A percentile compares a stretch with the other conserved stretches of the same genome.
Conservation (phyloP, 2,797 vertebrate species). For the Bradypus variegatus region DNA sequence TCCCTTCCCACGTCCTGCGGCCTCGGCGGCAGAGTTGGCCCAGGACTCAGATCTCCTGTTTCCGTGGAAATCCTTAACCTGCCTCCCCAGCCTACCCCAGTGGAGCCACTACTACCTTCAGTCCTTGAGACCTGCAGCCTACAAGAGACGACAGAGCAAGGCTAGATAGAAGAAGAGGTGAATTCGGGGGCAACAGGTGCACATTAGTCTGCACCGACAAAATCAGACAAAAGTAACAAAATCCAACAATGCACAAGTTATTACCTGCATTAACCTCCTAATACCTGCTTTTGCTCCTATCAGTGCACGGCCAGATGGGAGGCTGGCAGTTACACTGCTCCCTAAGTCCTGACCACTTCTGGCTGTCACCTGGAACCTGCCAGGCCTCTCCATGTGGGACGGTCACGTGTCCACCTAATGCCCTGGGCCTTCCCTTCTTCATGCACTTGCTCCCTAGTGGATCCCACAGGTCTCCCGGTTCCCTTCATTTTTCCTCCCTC, state of each 20-base stretch:
- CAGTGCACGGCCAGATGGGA: accelerated
- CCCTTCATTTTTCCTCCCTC: neutral
- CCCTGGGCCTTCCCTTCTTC: neutral
- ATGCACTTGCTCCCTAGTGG: accelerated
- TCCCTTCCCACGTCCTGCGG: neutral
- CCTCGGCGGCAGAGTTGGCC: neutral
- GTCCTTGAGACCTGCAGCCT: no score
- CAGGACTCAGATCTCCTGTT: neutral
- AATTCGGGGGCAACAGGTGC: no score
- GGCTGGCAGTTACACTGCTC: neutral
- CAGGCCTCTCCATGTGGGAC: neutral
- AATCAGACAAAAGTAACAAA: neutral
- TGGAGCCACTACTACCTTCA: no score
- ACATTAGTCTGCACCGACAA: no score
- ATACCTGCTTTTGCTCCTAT: neutral
- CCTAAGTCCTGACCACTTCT: neutral
- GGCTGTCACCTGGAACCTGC: neutral
- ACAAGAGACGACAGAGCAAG: neutral
- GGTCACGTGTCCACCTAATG: neutral
- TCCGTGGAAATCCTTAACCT: neutral
- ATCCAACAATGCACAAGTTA: neutral
- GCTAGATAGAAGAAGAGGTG: neutral
- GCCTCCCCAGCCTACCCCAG: accelerated
- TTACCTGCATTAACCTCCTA: neutral
- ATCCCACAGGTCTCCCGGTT: accelerated